Evolutionary conservation across 2,797 vertebrate genomes (phyloP), one percentile per base, ranked within the genome.

Genomic region (Myotis daubentonii): DNA sequence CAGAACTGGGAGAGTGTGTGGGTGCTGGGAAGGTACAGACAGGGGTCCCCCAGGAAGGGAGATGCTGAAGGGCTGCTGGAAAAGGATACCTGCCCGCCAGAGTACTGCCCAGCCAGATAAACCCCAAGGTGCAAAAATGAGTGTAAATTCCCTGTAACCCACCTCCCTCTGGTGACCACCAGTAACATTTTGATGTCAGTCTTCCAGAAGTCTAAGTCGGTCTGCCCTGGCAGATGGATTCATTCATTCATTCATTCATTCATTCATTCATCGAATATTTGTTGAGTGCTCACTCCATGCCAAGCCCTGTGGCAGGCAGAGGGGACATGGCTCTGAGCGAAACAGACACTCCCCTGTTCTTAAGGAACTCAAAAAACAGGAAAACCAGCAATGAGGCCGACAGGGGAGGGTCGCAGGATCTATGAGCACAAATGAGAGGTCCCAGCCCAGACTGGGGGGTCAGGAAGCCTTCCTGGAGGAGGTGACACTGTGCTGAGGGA

Each of bases 261-360:
- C 38, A 11, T 74, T 82, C 81, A 15, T 22, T 80, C 66, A 71
- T 10, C 66, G 71, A 28, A 22, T 76, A 17, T 80, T 87, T 80
- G 13, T 65, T 79, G 74, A 92, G 66, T 76, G 68, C 22, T 62
- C 20, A 11, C 28, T 76, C 47, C 23, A 38, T 55, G 74, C 33
- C 88, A 92, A 88, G 36, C 62, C 75, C 66, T 65, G 23, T 82
- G n/a, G 41, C 89, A 7, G 79, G 20, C 91, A 86, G 80, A 90
- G 75, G 87, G 33, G 57, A 41, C 55, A 6, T n/a, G 28, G 1
- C 75, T 91, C 82, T 71, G 74, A 88, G 78, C 49, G n/a, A 81
- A 51, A 33, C 17, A 41, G 89, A 86, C n/a, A 33, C 17, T 3
- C 55, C 19, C 22, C 81, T 36, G 28, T 8, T 90, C 33, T 83